Percentiles rank a stretch among this genome's conserved stretches.
Evolutionary conservation across 2,113 vertebrate species (phyloP).

Genomic region (Lates calcarifer): DNA sequence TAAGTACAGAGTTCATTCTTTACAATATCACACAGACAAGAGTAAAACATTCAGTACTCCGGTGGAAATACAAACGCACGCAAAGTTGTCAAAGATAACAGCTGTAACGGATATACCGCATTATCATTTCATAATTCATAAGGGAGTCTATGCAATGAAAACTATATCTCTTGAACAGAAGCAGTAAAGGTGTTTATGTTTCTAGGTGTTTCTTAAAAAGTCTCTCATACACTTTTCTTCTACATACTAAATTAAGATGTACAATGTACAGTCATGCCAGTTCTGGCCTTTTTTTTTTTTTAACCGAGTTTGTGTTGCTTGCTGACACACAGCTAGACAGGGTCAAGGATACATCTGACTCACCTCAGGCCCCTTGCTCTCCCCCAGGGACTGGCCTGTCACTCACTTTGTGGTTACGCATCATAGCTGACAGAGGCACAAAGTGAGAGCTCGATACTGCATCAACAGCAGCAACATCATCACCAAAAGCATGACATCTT

Average conservation of each 20-base stretch:
- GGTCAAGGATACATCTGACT: slow-evolving; percentile 83
- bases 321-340: slow-evolving; percentile 75
- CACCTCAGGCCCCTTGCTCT: slow-evolving; percentile 79
- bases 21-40: slow-evolving; percentile 5
- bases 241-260: slow-evolving; percentile 72
- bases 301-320: slow-evolving; percentile 67
- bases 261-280: slow-evolving; percentile 65
- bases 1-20: slow-evolving; percentile 5
- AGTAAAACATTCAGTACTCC: slow-evolving; percentile 17
- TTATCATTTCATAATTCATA: slow-evolving; percentile 40
- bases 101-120: slow-evolving; percentile 29
- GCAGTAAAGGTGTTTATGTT: neutral
- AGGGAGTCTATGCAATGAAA: slow-evolving; percentile 15
- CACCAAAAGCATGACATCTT: slow-evolving; percentile 82
- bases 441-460: slow-evolving; percentile 79
- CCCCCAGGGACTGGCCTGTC: slow-evolving; percentile 76
- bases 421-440: slow-evolving; percentile 82
- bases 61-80: slow-evolving; percentile 17
- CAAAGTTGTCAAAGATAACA: slow-evolving; percentile 8
- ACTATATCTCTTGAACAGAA: slow-evolving; percentile 14
- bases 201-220: slow-evolving; percentile 6
- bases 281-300: slow-evolving; percentile 44
- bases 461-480: slow-evolving; percentile 81
- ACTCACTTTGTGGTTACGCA: slow-evolving; percentile 79
- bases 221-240: slow-evolving; percentile 22